These are phyloP conservation scores for Cheilosia scutellata DNA, from an alignment of 2,888 invertebrate genomes.

Conservation along the genomic window DNA sequence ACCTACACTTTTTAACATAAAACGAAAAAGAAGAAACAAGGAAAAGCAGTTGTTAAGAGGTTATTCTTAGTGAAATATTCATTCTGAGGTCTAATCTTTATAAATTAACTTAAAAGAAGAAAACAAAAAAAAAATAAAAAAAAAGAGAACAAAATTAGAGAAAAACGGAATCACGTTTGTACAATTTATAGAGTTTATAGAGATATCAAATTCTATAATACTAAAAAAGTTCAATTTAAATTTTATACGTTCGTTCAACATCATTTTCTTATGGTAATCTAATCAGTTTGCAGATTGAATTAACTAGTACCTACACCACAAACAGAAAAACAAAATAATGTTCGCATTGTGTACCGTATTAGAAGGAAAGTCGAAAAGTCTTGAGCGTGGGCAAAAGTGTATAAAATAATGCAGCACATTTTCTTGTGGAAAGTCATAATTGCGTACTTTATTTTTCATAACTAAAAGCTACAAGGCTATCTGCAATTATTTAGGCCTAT, in stretches of 20 bases:
- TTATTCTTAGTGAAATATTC: slow-evolving; percentile 66
- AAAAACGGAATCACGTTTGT: slow-evolving; percentile 52
- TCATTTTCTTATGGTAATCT: not conserved
- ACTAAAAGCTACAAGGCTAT: too few relatives aligned
- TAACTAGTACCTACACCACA: not conserved
- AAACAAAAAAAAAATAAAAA: slow-evolving; percentile 33
- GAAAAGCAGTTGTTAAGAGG: slow-evolving; percentile 50
- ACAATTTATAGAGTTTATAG: slow-evolving; percentile 63
- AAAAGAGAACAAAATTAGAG: slow-evolving; percentile 32
- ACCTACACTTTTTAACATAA: slow-evolving; percentile 71
- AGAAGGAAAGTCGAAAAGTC: too few relatives aligned
- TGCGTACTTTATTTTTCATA: too few relatives aligned
- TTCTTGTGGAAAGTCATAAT: too few relatives aligned
- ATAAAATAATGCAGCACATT: too few relatives aligned
- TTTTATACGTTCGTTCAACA: not conserved
- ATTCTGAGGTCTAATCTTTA: slow-evolving; percentile 68
- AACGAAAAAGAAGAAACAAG: slow-evolving; percentile 38
- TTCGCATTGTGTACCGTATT: too few relatives aligned
- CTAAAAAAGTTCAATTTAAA: slow-evolving; percentile 1
- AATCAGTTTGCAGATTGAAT: not conserved
- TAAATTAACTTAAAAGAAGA: slow-evolving; percentile 37
- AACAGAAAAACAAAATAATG: too few relatives aligned
- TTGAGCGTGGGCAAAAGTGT: too few relatives aligned
- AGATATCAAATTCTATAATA: slow-evolving; percentile 54
- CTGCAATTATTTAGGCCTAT: too few relatives aligned